Conservation (phyloP, 1,140 invertebrate species). For the Sipha flava region DNA sequence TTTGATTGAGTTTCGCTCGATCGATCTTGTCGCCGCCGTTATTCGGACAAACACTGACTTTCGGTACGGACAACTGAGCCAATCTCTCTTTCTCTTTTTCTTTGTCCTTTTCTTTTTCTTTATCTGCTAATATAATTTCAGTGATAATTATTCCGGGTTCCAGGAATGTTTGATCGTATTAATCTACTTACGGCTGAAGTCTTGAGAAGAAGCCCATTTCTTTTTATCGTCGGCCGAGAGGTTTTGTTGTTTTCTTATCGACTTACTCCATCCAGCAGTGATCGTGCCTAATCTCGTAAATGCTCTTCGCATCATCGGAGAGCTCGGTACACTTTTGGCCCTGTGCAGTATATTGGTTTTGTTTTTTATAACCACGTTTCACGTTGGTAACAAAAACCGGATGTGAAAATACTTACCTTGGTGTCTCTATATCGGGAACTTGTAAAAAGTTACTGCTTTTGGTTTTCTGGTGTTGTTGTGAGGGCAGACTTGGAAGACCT, state of each 20-base stretch:
- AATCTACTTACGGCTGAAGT: conserved; percentile 69
- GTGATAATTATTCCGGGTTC: not conserved
- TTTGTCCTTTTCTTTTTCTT: conserved; percentile 63
- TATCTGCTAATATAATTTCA: conserved; percentile 49
- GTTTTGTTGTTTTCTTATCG: conserved; percentile 66
- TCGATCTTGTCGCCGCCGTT: conserved; percentile 76
- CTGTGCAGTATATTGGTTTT: conserved; percentile 45
- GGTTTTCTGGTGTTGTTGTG: conserved; percentile 73
- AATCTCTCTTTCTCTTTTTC: conserved; percentile 59
- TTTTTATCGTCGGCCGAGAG: conserved; percentile 76
- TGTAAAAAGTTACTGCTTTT: conserved; percentile 87
- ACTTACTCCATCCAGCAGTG: conserved; percentile 80
- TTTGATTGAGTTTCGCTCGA: conserved; percentile 78
- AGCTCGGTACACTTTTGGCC: conserved; percentile 86
- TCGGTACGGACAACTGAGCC: conserved; percentile 65
- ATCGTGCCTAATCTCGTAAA: conserved; percentile 80
- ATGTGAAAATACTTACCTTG: conserved; percentile 47
- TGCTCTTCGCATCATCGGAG: conserved; percentile 87
- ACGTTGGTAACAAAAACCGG: not conserved
- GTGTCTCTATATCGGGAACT: conserved; percentile 62
- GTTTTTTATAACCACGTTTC: not conserved
- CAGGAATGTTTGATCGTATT: not conserved
- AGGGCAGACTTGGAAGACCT: conserved; percentile 72
- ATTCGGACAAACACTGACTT: conserved; percentile 84
- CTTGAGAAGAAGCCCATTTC: conserved; percentile 83